phyloP scores from a whole-genome alignment of 2,888 invertebrate species.

The Oasisia sp. region DNA sequence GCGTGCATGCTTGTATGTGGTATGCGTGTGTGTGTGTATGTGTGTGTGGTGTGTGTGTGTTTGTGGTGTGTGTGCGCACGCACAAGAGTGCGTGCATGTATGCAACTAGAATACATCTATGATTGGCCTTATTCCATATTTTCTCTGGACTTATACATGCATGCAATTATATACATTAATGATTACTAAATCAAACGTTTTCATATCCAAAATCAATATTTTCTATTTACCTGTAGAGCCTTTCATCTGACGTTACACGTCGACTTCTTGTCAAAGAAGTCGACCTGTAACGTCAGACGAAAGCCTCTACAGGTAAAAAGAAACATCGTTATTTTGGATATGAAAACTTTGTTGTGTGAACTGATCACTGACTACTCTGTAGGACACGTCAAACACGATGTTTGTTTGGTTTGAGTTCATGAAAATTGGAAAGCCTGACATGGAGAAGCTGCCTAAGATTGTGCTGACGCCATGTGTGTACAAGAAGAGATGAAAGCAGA shows the following conservation, averaged over 20 bases:
- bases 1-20: no score
- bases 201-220: no score
- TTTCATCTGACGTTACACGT: no score
- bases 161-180: no score
- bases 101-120: not conserved
- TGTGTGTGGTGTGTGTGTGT: no score
- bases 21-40: not conserved
- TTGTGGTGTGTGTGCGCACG: no score
- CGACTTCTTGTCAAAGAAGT: no score
- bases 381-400: conserved; percentile 60
- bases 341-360: not conserved
- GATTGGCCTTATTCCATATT: not conserved
- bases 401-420: conserved; percentile 61
- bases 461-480: conserved; percentile 61
- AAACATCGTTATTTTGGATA: no score
- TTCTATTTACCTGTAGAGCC: no score
- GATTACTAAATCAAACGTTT: no score
- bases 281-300: no score
- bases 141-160: not conserved
- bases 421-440: conserved; percentile 45
- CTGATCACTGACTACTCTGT: conserved; percentile 10
- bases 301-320: no score
- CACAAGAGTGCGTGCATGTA: not conserved
- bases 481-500: conserved; percentile 56
- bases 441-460: conserved; percentile 44